Conservation (phyloP, 1,140 invertebrate genomes). For the Bombus ignitus region DNA sequence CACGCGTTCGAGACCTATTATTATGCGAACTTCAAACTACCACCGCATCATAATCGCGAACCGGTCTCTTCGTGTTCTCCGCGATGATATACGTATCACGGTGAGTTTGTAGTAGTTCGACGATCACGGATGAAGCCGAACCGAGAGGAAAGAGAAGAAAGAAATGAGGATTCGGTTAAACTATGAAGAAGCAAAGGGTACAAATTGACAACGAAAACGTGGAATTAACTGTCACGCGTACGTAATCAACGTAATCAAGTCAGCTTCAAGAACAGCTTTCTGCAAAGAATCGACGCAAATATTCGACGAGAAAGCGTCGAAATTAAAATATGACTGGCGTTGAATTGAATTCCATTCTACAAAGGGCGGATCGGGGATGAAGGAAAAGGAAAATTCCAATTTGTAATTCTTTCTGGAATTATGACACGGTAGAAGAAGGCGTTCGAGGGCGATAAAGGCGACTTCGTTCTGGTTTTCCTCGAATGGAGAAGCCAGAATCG, state of each 20-base stretch:
- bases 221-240: neutral
- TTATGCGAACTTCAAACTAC: constrained; percentile 62
- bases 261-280: neutral
- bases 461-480: neutral
- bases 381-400: neutral
- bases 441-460: neutral
- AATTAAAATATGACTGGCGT: neutral
- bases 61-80: constrained; percentile 22
- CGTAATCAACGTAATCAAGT: neutral
- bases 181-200: neutral
- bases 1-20: constrained; percentile 59
- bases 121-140: too few species aligned
- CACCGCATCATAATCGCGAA: constrained; percentile 57
- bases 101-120: neutral
- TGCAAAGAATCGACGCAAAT: neutral
- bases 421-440: neutral
- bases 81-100: constrained; percentile 14
- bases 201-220: constrained; percentile 18
- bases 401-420: neutral
- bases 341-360: neutral
- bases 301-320: neutral
- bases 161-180: neutral
- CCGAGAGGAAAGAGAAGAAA: neutral
- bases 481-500: neutral
- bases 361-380: too few species aligned